Evolutionary conservation across 2,797 vertebrate species (phyloP).

Genomic region (Phataginus tetradactyla): DNA sequence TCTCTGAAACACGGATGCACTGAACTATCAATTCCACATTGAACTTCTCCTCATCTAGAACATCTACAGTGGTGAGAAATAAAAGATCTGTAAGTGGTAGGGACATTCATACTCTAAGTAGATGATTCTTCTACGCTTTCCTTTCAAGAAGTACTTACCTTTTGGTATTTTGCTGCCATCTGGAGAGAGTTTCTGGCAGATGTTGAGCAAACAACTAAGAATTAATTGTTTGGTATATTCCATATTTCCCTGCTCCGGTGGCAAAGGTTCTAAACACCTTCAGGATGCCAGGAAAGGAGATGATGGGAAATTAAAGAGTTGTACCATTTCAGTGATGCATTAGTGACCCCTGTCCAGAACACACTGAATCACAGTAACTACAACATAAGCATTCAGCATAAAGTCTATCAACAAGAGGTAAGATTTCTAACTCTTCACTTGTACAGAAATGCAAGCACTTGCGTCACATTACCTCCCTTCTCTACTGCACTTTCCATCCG

Average conservation of each 20-base stretch:
- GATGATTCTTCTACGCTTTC: no score
- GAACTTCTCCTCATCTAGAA: conserved; percentile 95
- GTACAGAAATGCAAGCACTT: neutral
- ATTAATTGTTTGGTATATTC: conserved; percentile 97
- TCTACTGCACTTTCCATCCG: neutral
- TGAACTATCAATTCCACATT: conserved; percentile 97
- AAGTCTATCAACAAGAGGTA: neutral
- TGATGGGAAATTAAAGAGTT: neutral
- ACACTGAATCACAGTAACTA: neutral
- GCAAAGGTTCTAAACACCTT: conserved; percentile 90
- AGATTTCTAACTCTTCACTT: neutral
- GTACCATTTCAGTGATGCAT: neutral
- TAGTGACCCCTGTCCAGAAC: neutral
- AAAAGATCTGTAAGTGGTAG: neutral
- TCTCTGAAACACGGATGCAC: conserved; percentile 92
- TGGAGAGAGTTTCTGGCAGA: conserved; percentile 92
- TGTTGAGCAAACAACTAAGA: conserved; percentile 92
- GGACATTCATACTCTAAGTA: neutral
- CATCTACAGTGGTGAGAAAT: conserved; percentile 83
- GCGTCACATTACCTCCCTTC: neutral
- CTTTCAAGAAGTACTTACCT: conserved; percentile 84
- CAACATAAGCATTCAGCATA: neutral
- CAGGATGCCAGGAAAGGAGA: neutral
- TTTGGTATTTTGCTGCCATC: conserved; percentile 85
- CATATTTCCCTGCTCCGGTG: conserved; percentile 87